Conservation (phyloP, 2,797 vertebrate genomes). For the Triplophysa yarkandensis region DNA sequence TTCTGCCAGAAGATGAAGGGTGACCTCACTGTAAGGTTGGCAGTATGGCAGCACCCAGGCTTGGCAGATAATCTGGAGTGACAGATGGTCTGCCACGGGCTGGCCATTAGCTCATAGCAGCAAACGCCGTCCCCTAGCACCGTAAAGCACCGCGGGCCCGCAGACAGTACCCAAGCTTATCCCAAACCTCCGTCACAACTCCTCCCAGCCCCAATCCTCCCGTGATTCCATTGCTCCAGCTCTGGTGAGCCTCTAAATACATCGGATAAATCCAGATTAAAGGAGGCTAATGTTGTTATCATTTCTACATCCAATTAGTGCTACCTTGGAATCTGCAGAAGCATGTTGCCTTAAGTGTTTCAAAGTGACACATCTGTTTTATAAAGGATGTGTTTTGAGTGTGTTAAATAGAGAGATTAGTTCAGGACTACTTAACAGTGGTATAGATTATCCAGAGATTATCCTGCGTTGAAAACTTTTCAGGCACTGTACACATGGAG, state of each 20-base stretch:
- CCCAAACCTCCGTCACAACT: slow-evolving; percentile 4
- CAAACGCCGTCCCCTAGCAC: slow-evolving; percentile 41
- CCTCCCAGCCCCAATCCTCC: slow-evolving; percentile 24
- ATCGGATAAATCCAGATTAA: slow-evolving; percentile 65
- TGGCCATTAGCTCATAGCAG: slow-evolving; percentile 36
- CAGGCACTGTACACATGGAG: neutral
- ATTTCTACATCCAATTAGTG: slow-evolving; percentile 71
- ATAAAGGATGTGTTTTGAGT: slow-evolving; percentile 3
- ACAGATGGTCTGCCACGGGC: slow-evolving; percentile 48
- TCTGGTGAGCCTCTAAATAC: slow-evolving; percentile 48
- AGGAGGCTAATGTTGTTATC: slow-evolving; percentile 63
- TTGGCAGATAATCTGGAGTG: slow-evolving; percentile 45
- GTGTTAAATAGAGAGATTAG: slow-evolving; percentile 13
- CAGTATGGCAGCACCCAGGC: slow-evolving; percentile 22
- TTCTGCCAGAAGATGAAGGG: slow-evolving; percentile 20
- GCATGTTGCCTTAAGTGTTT: slow-evolving; percentile 45
- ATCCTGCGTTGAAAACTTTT: neutral
- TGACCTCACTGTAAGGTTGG: slow-evolving; percentile 41
- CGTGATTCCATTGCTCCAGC: slow-evolving; percentile 27
- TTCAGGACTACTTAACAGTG: neutral
- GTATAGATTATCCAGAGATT: neutral
- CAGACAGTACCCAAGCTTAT: slow-evolving; percentile 14
- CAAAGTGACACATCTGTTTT: slow-evolving; percentile 40
- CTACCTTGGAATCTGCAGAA: slow-evolving; percentile 34
- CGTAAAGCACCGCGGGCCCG: slow-evolving; percentile 32